Percentiles rank a stretch among this genome's conserved stretches.
These are phyloP conservation scores for Liodrosophila aerea DNA, from an alignment of 2,888 invertebrate genomes.

Conservation along the genomic window DNA sequence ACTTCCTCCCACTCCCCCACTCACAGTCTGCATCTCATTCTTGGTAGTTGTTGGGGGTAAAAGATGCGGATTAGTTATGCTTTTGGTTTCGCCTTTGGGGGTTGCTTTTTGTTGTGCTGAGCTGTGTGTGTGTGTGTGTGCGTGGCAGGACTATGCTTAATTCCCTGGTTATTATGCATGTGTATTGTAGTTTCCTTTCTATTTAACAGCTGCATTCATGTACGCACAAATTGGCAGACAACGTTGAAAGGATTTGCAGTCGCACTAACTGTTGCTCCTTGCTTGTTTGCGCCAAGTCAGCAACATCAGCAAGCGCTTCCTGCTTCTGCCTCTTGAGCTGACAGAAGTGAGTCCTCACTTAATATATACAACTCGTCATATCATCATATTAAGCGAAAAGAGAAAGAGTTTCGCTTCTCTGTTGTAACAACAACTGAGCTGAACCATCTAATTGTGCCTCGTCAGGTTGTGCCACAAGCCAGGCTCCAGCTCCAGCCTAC, in stretches of 20 bases:
- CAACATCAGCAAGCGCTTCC: constrained; percentile 34
- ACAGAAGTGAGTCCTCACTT: background rate
- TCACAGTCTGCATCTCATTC: background rate
- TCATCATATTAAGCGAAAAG: constrained; percentile 34
- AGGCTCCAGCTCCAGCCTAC: constrained; percentile 12
- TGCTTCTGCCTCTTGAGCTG: constrained; percentile 7
- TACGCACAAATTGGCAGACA: constrained; percentile 68
- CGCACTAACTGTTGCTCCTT: constrained; percentile 51
- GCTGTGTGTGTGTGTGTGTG: constrained; percentile 12
- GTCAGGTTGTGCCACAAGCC: constrained; percentile 45
- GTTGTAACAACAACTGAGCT: constrained; percentile 32
- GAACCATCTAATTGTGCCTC: constrained; percentile 73
- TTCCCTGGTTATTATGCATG: constrained; percentile 72
- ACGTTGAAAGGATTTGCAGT: constrained; percentile 55
- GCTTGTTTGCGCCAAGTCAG: constrained; percentile 46
- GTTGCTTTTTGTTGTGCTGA: constrained; percentile 21
- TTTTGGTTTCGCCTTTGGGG: constrained; percentile 47
- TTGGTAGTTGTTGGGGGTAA: constrained; percentile 24
- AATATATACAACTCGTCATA: constrained; percentile 19
- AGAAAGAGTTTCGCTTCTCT: constrained; percentile 1
- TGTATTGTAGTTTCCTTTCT: constrained; percentile 70
- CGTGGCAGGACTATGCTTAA: constrained; percentile 50
- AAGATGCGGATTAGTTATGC: constrained; percentile 71
- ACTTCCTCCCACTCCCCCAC: background rate
- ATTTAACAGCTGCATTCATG: constrained; percentile 68